Percentiles rank a stretch among this genome's conserved stretches.
Conservation (phyloP, 1,140 invertebrate genomes). For the Delia radicum region DNA sequence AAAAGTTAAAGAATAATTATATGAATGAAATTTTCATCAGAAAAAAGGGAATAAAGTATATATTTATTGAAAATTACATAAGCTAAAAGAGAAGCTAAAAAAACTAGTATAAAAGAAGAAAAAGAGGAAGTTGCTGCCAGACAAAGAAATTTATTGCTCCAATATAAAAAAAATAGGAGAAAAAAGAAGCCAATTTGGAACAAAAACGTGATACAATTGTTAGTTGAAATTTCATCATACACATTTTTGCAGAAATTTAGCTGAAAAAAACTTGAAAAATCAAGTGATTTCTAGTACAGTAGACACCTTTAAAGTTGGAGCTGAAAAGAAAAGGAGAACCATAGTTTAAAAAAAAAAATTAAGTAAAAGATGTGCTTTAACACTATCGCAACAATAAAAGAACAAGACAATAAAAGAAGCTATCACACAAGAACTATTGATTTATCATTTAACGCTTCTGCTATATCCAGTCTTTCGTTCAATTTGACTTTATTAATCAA, state of each 20-base stretch:
- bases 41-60: neutral
- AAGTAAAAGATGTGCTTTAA: constrained; percentile 17
- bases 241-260: neutral
- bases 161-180: neutral
- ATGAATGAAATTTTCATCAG: neutral
- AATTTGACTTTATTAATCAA: constrained; percentile 16
- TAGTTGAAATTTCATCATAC: constrained; percentile 4
- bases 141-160: neutral
- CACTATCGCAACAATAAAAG: constrained; percentile 10
- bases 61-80: neutral
- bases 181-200: neutral
- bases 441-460: neutral
- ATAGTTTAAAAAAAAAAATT: neutral
- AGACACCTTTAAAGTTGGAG: neutral
- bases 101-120: neutral
- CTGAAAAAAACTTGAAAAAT: neutral
- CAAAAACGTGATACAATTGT: constrained; percentile 17
- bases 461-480: neutral
- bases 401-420: constrained; percentile 7
- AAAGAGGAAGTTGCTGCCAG: neutral
- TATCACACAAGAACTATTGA: constrained; percentile 14
- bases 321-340: neutral
- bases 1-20: neutral
- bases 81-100: neutral
- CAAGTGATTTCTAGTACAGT: neutral